A percentile compares a stretch with the other conserved stretches of the same genome.
Conservation (phyloP, 2,888 invertebrate genomes). For the Apamea crenata region DNA sequence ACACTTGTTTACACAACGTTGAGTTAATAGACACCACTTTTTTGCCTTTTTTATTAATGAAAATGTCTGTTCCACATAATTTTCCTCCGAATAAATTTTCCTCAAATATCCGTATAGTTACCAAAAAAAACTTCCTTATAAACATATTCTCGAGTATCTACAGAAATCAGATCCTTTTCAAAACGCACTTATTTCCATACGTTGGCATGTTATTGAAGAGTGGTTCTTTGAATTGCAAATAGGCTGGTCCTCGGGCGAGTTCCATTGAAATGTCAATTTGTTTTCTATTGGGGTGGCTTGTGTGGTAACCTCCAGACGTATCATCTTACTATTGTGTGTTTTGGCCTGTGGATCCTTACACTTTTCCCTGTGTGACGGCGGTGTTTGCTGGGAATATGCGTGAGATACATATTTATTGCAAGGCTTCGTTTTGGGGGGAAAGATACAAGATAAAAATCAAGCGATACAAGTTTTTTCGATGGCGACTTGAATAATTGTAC, state of each 20-base stretch:
- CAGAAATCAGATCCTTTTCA: constrained; percentile 87
- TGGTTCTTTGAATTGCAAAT: constrained; percentile 89
- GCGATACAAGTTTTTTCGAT: not conserved
- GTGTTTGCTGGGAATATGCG: constrained; percentile 67
- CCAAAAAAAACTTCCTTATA: constrained; percentile 47
- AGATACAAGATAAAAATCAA: not conserved
- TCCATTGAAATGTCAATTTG: constrained; percentile 90
- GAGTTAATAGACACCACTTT: not conserved
- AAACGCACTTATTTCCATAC: constrained; percentile 87
- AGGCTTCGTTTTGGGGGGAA: not conserved
- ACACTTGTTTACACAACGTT: not conserved
- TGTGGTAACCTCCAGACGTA: constrained; percentile 80
- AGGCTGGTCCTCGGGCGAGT: constrained; percentile 81
- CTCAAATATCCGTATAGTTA: constrained; percentile 7
- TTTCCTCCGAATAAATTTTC: not conserved
- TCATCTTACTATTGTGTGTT: constrained; percentile 79
- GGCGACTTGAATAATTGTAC: not conserved
- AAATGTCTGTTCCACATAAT: not conserved
- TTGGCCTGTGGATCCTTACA: constrained; percentile 68
- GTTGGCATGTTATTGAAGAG: constrained; percentile 86
- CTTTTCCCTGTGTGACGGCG: constrained; percentile 65
- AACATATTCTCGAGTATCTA: constrained; percentile 69
- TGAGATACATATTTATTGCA: constrained; percentile 58
- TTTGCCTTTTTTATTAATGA: not conserved
- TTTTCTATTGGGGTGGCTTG: constrained; percentile 86